These are phyloP conservation scores for Zaprionus tsacasi DNA, from an alignment of 1,140 invertebrate species.

Conservation along the genomic window DNA sequence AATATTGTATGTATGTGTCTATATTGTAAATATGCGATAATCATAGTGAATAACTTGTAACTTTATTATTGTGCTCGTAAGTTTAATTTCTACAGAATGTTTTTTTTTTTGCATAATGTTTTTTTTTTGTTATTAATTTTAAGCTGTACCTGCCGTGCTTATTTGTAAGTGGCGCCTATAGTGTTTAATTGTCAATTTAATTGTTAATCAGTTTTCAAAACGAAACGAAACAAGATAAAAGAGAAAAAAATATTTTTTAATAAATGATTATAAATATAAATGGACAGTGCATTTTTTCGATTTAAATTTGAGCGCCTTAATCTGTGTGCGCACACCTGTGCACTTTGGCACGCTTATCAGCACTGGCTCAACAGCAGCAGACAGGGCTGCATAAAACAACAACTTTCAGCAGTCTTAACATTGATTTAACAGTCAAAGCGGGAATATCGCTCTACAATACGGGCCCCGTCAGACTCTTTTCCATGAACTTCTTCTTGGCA, in stretches of 20 bases:
- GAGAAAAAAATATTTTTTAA: constrained; percentile 55
- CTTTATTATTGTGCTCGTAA: constrained; percentile 46
- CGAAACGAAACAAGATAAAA: constrained; percentile 19
- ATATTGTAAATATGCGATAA: constrained; percentile 46
- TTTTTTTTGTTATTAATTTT: constrained; percentile 60
- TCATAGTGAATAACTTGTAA: constrained; percentile 49
- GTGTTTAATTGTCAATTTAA: constrained; percentile 34
- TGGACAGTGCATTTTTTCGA: constrained; percentile 8
- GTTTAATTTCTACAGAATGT: constrained; percentile 38
- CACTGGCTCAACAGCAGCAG: constrained; percentile 7
- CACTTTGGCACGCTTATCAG: not conserved
- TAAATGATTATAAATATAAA: constrained; percentile 57
- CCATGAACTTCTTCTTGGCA: constrained; percentile 99
- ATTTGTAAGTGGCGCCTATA: constrained; percentile 39
- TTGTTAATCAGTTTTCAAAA: constrained; percentile 35
- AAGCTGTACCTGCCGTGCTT: constrained; percentile 56
- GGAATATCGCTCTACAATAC: constrained; percentile 45
- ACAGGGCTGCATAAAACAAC: constrained; percentile 8
- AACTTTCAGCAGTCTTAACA: constrained; percentile 22
- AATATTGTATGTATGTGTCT: constrained; percentile 33
- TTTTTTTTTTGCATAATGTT: constrained; percentile 26
- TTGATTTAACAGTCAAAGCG: constrained; percentile 21
- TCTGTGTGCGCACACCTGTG: not conserved
- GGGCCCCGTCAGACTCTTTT: constrained; percentile 91
- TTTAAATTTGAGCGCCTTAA: constrained; percentile 24